Percentiles rank a stretch among this genome's conserved stretches.
phyloP scores from a whole-genome alignment of 2,797 vertebrate species.

The Cuculus canorus region DNA sequence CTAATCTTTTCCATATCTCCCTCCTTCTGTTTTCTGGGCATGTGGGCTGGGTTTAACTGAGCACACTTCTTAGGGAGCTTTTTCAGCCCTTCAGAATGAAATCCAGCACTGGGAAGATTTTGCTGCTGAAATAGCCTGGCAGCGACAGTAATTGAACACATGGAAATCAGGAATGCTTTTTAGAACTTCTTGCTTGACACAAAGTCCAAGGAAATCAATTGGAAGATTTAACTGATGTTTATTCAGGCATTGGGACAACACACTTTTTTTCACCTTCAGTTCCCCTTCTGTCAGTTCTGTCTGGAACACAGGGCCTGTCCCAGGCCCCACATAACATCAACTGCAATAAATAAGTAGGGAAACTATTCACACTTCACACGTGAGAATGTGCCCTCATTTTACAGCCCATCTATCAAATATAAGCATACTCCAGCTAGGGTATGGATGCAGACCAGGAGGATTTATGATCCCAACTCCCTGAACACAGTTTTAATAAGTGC shows the following conservation, averaged over 20 bases:
- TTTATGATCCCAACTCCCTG: slow-evolving; percentile 49
- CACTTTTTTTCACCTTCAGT: neutral
- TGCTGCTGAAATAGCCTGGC: neutral
- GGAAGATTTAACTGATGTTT: neutral
- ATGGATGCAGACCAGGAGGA: slow-evolving; percentile 7
- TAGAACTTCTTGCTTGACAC: neutral
- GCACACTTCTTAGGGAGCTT: neutral
- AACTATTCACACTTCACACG: slow-evolving; percentile 42
- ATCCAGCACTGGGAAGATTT: neutral
- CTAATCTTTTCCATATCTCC: neutral
- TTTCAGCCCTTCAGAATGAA: neutral
- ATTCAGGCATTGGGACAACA: neutral
- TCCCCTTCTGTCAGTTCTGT: neutral
- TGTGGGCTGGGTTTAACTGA: neutral
- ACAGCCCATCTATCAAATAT: slow-evolving; percentile 55
- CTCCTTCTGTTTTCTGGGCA: neutral
- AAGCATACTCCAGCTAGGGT: neutral
- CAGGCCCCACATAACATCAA: neutral
- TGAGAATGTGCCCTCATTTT: slow-evolving; percentile 58
- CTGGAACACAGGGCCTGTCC: neutral
- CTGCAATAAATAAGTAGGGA: slow-evolving; percentile 33
- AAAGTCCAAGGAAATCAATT: neutral
- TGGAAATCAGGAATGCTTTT: neutral
- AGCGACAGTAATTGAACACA: neutral
- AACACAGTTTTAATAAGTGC: slow-evolving; percentile 50